These are phyloP conservation scores for Cecidostiba fungosa DNA, from an alignment of 2,888 invertebrate species.

Conservation along the genomic window DNA sequence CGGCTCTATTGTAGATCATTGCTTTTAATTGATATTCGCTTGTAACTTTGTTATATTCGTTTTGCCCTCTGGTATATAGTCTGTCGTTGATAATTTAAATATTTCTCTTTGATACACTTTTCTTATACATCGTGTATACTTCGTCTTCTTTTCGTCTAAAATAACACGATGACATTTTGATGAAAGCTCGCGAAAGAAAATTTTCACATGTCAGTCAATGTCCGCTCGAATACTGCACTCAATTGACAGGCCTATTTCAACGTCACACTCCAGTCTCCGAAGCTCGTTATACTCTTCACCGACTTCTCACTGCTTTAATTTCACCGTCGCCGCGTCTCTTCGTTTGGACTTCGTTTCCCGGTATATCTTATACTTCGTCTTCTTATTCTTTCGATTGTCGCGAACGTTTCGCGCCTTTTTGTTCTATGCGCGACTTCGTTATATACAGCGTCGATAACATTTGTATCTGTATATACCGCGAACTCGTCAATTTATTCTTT, in stretches of 20 bases:
- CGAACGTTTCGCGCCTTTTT: background rate
- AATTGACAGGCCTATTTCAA: background rate
- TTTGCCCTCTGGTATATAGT: background rate
- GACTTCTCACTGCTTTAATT: conserved; percentile 5
- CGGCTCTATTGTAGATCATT: conserved; percentile 36
- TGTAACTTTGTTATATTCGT: conserved; percentile 18
- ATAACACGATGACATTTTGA: too few relatives aligned
- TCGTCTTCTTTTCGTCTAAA: background rate
- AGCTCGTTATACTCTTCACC: background rate
- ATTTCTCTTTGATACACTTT: too few relatives aligned
- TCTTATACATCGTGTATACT: background rate
- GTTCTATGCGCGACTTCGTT: background rate
- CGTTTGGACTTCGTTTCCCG: background rate
- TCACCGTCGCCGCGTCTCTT: background rate
- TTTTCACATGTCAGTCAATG: background rate
- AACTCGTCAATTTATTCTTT: conserved; percentile 15
- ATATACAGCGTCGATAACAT: background rate
- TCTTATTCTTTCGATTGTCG: conserved; percentile 1
- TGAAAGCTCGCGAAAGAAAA: background rate
- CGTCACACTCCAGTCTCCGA: background rate
- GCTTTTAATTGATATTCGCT: conserved; percentile 51
- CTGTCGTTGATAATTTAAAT: too few relatives aligned
- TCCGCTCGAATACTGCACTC: background rate
- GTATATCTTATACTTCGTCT: background rate
- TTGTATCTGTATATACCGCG: background rate